Percentiles rank a stretch among this genome's conserved stretches.
phyloP scores from a whole-genome alignment of 2,888 invertebrate genomes.

The Acanthacorydalis orientalis region DNA sequence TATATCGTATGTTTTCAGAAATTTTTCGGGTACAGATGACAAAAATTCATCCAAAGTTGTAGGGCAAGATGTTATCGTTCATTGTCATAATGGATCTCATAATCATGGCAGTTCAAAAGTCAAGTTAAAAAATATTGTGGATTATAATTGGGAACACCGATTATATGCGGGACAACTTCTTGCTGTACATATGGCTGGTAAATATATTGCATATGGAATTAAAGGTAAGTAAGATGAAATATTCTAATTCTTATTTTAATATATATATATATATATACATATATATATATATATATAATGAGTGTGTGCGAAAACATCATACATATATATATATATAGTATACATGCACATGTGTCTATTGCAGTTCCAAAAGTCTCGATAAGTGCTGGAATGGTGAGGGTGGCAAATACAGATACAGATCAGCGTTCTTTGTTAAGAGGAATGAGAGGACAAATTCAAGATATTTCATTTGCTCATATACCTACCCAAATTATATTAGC shows the following conservation, averaged over 20 bases:
- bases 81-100: constrained; percentile 53
- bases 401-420: constrained; percentile 61
- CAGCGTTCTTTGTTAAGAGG: constrained; percentile 71
- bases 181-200: constrained; percentile 72
- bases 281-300: neutral
- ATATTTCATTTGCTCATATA: constrained; percentile 79
- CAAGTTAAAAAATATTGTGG: constrained; percentile 76
- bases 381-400: constrained; percentile 60
- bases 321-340: too few relatives aligned
- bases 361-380: constrained; percentile 13
- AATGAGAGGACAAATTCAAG: constrained; percentile 75
- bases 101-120: constrained; percentile 78
- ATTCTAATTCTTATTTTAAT: neutral
- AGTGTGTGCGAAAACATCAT: too few relatives aligned
- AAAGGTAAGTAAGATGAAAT: constrained; percentile 43
- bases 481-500: constrained; percentile 63
- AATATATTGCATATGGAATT: constrained; percentile 78
- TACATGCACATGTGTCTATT: neutral
- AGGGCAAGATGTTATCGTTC: constrained; percentile 47
- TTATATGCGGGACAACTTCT: constrained; percentile 77
- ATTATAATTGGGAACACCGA: constrained; percentile 84
- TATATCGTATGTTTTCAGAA: constrained; percentile 23
- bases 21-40: constrained; percentile 40
- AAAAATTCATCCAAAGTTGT: constrained; percentile 37
- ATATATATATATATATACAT: neutral